Evolutionary conservation across 2,888 invertebrate genomes (phyloP).

Genomic region (Heteropelma amictum): DNA sequence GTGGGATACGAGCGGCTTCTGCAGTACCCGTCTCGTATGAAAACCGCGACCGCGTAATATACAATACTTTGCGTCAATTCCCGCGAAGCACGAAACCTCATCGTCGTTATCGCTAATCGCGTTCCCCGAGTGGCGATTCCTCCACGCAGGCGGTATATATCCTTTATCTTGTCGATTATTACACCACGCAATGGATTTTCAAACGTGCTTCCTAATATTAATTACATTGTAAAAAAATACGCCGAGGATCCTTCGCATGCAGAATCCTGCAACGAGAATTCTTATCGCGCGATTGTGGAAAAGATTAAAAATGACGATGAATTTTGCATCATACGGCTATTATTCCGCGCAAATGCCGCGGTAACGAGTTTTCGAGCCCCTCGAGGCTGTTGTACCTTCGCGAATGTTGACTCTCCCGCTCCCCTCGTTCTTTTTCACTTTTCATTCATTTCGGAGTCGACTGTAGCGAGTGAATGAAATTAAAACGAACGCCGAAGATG

Average conservation of each 20-base stretch:
- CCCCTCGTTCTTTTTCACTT: not conserved
- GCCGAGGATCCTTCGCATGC: too few relatives aligned
- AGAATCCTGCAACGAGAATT: too few relatives aligned
- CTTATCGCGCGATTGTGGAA: too few relatives aligned
- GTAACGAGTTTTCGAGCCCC: too few relatives aligned
- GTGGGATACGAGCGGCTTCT: conserved; percentile 49
- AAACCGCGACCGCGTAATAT: conserved; percentile 7
- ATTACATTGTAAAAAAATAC: too few relatives aligned
- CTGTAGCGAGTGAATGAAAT: conserved; percentile 72
- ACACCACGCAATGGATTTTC: too few relatives aligned
- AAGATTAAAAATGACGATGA: too few relatives aligned
- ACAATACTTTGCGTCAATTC: conserved; percentile 17
- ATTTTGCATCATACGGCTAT: too few relatives aligned
- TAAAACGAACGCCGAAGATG: conserved; percentile 68
- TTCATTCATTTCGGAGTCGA: conserved; percentile 72
- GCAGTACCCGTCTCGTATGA: conserved; percentile 18
- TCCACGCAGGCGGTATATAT: not conserved
- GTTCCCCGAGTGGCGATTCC: not conserved
- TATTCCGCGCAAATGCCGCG: too few relatives aligned
- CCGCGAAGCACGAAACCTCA: not conserved
- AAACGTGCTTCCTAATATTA: too few relatives aligned
- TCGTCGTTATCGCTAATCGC: conserved; percentile 51
- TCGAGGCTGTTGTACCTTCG: too few relatives aligned
- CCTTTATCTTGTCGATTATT: not conserved
- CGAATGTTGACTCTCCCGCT: not conserved